A percentile compares a stretch with the other conserved stretches of the same genome.
Evolutionary conservation across 2,888 invertebrate genomes (phyloP).

Genomic region (Bellardia pandia): DNA sequence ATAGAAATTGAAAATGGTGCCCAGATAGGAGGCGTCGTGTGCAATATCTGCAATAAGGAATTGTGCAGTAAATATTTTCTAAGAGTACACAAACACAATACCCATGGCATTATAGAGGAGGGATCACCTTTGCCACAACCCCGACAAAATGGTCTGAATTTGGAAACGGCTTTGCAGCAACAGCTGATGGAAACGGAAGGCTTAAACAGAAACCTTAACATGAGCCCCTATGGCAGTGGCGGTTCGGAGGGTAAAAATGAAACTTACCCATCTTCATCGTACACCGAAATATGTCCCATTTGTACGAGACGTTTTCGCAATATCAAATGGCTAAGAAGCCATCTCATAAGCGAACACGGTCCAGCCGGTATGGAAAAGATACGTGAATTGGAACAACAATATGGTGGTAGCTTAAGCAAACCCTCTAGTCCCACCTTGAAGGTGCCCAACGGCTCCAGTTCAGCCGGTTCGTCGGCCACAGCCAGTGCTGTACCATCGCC

Average conservation of each 20-base stretch:
- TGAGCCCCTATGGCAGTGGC: constrained; percentile 76
- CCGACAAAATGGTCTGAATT: constrained; percentile 81
- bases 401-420: constrained; percentile 78
- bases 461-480: constrained; percentile 36
- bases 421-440: constrained; percentile 83
- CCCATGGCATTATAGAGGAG: constrained; percentile 97
- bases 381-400: constrained; percentile 81
- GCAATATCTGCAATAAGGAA: constrained; percentile 99
- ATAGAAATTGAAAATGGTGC: constrained; percentile 96
- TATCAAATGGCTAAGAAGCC: constrained; percentile 94
- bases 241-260: constrained; percentile 67
- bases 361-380: constrained; percentile 84
- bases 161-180: constrained; percentile 81
- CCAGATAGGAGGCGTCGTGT: constrained; percentile 96
- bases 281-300: constrained; percentile 91
- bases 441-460: constrained; percentile 82
- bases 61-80: constrained; percentile 99
- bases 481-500: constrained; percentile 75
- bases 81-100: constrained; percentile 98
- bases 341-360: constrained; percentile 94
- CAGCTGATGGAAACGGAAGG: constrained; percentile 63
- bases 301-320: constrained; percentile 95
- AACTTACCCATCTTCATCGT: constrained; percentile 85
- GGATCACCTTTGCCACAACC: constrained; percentile 86
- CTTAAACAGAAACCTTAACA: constrained; percentile 69